phyloP scores from a whole-genome alignment of 1,140 invertebrate species.

The Hypsibius dujardini region DNA sequence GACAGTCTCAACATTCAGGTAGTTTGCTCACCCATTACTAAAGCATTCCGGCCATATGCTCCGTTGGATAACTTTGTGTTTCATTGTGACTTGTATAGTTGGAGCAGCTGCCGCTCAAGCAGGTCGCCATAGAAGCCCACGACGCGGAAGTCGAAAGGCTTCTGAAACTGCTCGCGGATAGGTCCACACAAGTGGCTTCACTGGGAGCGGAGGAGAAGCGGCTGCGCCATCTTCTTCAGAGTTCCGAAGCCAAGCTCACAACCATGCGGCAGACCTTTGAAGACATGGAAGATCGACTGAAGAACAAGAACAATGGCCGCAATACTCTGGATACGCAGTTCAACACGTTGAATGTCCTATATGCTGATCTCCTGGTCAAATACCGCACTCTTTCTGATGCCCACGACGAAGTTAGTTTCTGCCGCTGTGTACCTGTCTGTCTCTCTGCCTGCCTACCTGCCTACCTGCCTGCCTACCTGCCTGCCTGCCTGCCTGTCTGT shows the following conservation, averaged over 20 bases:
- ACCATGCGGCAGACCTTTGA: background rate
- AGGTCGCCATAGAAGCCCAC: background rate
- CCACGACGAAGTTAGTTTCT: background rate
- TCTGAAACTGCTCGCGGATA: background rate
- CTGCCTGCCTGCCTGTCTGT: too few species aligned
- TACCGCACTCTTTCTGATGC: slow-evolving; percentile 9
- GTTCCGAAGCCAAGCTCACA: background rate
- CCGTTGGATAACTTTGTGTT: too few species aligned
- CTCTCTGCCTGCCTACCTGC: too few species aligned
- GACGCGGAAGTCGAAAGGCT: background rate
- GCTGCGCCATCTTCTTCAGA: background rate
- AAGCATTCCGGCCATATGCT: too few species aligned
- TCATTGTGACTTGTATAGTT: too few species aligned
- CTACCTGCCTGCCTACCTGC: too few species aligned
- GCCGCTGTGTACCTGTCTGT: too few species aligned
- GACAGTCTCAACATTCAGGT: too few species aligned
- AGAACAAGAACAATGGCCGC: background rate
- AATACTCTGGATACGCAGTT: background rate
- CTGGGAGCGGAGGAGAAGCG: background rate
- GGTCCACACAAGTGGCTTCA: background rate
- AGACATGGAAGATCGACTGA: slow-evolving; percentile 6
- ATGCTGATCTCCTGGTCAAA: background rate
- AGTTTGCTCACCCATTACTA: too few species aligned
- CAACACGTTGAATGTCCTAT: background rate
- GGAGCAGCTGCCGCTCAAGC: background rate